A percentile compares a stretch with the other conserved stretches of the same genome.
phyloP scores from a whole-genome alignment of 2,797 vertebrate species.

The Tapirus indicus region DNA sequence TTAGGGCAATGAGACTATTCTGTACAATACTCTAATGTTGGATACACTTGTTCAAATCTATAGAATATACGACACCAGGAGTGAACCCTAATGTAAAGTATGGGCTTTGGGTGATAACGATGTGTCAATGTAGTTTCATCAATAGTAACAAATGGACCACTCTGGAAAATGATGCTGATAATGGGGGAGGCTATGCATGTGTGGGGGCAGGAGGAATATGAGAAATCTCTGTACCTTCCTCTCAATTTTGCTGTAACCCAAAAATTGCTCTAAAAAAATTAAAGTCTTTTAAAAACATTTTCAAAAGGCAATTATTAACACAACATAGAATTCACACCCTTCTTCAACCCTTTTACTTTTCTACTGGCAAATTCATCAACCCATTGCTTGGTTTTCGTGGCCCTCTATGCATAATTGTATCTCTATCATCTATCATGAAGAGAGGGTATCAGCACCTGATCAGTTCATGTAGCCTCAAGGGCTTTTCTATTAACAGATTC shows the following conservation, averaged over 20 bases:
- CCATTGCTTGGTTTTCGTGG: not conserved
- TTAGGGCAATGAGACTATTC: no score
- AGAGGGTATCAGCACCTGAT: not conserved
- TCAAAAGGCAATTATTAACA: not conserved
- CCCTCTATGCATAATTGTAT: not conserved
- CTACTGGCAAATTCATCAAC: not conserved
- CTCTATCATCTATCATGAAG: not conserved
- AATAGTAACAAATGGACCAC: not conserved
- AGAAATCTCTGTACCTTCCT: not conserved
- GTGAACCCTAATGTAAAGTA: not conserved
- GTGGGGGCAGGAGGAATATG: not conserved
- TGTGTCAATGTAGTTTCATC: not conserved
- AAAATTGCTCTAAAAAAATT: not conserved
- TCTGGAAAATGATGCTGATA: not conserved
- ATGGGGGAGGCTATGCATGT: not conserved
- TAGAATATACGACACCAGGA: no score
- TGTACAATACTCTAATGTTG: no score
- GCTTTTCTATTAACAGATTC: not conserved
- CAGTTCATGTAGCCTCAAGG: not conserved
- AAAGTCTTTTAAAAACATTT: not conserved
- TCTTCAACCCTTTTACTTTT: not conserved
- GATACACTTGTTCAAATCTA: no score
- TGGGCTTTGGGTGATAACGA: not conserved
- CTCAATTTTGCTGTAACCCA: not conserved
- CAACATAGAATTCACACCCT: not conserved